These are phyloP conservation scores for Halichoeres trimaculatus DNA, from an alignment of 2,113 vertebrate species.

Conservation along the genomic window DNA sequence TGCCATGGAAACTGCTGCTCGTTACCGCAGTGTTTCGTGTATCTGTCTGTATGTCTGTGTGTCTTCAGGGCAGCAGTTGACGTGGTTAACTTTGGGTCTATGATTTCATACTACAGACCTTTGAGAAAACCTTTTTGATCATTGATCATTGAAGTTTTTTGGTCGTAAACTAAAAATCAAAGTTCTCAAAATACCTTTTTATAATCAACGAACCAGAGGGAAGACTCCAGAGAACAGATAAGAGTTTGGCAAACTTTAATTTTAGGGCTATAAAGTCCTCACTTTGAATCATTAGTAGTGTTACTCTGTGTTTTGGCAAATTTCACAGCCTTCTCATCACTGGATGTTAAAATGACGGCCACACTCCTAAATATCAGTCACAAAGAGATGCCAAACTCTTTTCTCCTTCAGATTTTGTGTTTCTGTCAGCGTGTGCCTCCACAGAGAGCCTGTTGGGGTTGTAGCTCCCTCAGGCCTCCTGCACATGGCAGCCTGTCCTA, in stretches of 20 bases:
- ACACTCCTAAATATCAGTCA: background rate
- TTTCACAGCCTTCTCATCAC: background rate
- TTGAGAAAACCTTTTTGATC: background rate
- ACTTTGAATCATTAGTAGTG: background rate
- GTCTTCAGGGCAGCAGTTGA: conserved; percentile 53
- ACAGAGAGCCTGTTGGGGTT: conserved; percentile 48
- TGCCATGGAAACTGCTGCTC: conserved; percentile 82
- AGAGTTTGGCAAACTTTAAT: background rate
- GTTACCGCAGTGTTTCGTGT: conserved; percentile 66
- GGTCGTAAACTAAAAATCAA: background rate
- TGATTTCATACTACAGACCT: conserved; percentile 11
- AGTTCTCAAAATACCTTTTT: background rate
- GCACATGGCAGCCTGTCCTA: conserved; percentile 61
- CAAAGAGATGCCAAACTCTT: conserved; percentile 22
- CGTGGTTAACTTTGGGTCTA: conserved; percentile 58
- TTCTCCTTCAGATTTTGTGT: conserved; percentile 38
- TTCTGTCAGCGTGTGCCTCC: conserved; percentile 31
- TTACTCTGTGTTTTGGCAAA: background rate
- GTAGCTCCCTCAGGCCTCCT: conserved; percentile 52
- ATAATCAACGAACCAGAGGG: background rate
- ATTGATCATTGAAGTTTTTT: background rate
- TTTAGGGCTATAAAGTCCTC: background rate
- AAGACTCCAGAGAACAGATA: background rate
- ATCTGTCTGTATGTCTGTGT: conserved; percentile 48
- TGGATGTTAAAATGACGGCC: background rate